Percentiles rank a stretch among this genome's conserved stretches.
Conservation (phyloP, 1,140 invertebrate species). For the Wasmannia auropunctata region DNA sequence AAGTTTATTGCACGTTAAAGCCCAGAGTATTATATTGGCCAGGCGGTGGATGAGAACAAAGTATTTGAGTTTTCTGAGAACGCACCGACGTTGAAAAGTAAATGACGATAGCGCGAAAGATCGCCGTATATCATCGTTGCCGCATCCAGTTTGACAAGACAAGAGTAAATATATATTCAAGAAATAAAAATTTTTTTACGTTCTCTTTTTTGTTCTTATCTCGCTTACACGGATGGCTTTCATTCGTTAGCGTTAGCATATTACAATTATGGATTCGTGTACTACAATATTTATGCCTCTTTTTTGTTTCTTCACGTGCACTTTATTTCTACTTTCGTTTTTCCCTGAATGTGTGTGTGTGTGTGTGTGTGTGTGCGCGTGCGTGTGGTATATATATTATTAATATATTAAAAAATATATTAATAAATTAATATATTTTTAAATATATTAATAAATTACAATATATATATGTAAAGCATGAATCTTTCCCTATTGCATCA, state of each 20-base stretch:
- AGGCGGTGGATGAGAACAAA: constrained; percentile 64
- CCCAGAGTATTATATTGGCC: constrained; percentile 76
- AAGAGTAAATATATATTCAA: constrained; percentile 77
- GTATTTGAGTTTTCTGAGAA: constrained; percentile 30
- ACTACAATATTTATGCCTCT: constrained; percentile 9
- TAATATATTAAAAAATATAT: too few species aligned
- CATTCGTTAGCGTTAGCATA: background rate
- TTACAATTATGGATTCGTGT: constrained; percentile 17
- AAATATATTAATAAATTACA: too few species aligned
- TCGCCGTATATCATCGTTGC: constrained; percentile 76
- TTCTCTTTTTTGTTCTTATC: constrained; percentile 52
- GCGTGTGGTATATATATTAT: background rate
- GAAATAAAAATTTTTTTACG: constrained; percentile 56
- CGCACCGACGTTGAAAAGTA: constrained; percentile 34
- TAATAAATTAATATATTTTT: too few species aligned
- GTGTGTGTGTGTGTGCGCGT: too few species aligned
- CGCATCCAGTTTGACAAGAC: constrained; percentile 72
- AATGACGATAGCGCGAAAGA: constrained; percentile 48
- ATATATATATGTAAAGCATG: constrained; percentile 30
- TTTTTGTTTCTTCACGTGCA: background rate
- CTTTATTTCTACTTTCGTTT: background rate
- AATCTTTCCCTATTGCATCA: background rate
- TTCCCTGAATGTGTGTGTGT: too few species aligned
- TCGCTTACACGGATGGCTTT: constrained; percentile 35
- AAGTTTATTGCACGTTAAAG: constrained; percentile 10